Evolutionary conservation across 37 sponge, comb jelly and placozoan genomes (phyloP), one percentile per base, ranked within the genome.

Genomic region (Amphimedon queenslandica): DNA sequence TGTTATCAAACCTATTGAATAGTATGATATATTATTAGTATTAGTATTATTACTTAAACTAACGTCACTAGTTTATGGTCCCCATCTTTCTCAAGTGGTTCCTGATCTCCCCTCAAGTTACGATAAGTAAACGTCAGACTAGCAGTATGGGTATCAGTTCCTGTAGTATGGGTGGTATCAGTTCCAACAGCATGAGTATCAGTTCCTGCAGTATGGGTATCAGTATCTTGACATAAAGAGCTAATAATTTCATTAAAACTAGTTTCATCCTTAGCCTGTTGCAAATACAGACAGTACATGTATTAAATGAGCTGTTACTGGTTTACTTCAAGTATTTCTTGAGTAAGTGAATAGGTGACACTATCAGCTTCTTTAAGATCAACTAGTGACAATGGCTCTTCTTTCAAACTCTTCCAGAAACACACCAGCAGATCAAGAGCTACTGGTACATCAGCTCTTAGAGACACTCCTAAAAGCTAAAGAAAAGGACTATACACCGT

Each of bases 391-490:
- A 93, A 70, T 4, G 57, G 66, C 57, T 81, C 74, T 1, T 75
- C 82, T 64, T 84, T 72, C 25, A 97, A 42, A 36, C 77, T 76
- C 79, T 90, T 97, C 98, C 98, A 97, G 83, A 93, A 93, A 38
- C 83, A 86, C 13, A 89, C 83, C 57, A 97, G 86, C 13, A 93
- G 64, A 64, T 97, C 98, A 32, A 97, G 71, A 0, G 94, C 81
- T 6, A 97, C 67, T 24, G 98, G 98, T 3, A 97, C 75, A 57
- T 97, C 95, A 20, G 92, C 95, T 64, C 98, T 58, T 34, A 97
- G 72, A 20, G 89, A 83, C 23, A 97, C 94, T 30, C 94, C 98
- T 53, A 97, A 51, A 2, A 97, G 78, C 84, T 87, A 38, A 20
- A 37, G 21, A 2, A 65, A 43, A 58, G 76, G 43, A 30, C 40